Conservation (phyloP, 37 sponge, comb jelly and placozoan species). For the Cliona cf. orientalis region DNA sequence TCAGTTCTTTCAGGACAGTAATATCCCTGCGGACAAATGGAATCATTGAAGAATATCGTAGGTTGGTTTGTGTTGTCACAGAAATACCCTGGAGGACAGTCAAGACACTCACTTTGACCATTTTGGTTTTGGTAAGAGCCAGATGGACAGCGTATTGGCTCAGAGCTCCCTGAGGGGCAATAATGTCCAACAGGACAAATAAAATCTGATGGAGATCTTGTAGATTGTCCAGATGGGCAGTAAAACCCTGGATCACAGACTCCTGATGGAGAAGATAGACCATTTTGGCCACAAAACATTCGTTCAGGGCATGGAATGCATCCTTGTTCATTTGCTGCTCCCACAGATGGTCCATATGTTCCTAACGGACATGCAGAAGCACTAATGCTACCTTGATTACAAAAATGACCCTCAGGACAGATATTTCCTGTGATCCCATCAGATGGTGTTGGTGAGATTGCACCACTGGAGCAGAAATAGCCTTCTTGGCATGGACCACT, state of each 20-base stretch:
- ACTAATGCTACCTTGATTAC: neutral
- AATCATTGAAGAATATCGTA: neutral
- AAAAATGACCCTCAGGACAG: neutral
- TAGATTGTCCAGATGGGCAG: neutral
- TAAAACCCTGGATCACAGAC: neutral
- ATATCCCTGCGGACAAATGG: neutral
- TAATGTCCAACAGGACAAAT: neutral
- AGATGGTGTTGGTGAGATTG: neutral
- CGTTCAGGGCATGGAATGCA: neutral
- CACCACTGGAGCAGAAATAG: neutral
- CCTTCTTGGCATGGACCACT: neutral
- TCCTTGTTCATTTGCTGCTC: neutral
- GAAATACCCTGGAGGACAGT: neutral
- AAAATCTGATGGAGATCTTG: neutral
- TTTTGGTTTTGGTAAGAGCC: constrained; percentile 1
- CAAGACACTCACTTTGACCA: neutral
- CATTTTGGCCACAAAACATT: neutral
- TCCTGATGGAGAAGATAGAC: constrained; percentile 5
- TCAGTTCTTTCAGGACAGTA: neutral
- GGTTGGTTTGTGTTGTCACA: neutral
- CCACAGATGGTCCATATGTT: neutral
- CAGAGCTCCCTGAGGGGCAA: neutral
- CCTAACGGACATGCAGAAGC: neutral
- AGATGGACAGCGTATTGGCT: constrained; percentile 2
- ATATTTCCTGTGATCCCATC: neutral